phyloP scores from a whole-genome alignment of 2,888 invertebrate genomes.

The Druceiella hillmani region DNA sequence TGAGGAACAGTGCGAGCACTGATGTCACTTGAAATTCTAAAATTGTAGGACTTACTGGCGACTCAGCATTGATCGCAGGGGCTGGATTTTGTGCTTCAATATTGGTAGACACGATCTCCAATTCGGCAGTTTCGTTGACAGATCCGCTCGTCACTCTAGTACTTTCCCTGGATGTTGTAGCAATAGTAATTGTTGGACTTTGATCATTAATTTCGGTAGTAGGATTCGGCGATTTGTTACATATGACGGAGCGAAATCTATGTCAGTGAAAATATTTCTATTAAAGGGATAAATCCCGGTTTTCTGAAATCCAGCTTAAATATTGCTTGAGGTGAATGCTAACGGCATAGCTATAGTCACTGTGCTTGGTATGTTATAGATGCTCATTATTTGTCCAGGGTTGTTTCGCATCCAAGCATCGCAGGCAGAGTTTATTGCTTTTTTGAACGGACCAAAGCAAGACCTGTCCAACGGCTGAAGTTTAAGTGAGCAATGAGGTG shows the following conservation, averaged over 20 bases:
- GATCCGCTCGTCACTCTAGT: no score
- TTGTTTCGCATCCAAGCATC: slow-evolving; percentile 14
- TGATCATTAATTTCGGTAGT: no score
- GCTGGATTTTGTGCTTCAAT: no score
- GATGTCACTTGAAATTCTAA: no score
- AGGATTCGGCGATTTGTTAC: no score
- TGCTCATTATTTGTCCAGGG: slow-evolving; percentile 11
- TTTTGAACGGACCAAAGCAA: no score
- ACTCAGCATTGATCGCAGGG: no score
- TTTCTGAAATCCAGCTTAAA: slow-evolving; percentile 16
- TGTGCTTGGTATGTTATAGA: slow-evolving; percentile 14
- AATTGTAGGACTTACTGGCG: no score
- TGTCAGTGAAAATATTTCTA: slow-evolving; percentile 16
- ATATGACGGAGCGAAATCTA: slow-evolving; percentile 19
- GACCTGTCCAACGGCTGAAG: no score
- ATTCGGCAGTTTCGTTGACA: background rate
- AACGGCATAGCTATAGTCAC: slow-evolving; percentile 7
- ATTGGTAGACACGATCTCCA: background rate
- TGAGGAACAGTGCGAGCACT: no score
- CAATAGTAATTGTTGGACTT: slow-evolving; percentile 6
- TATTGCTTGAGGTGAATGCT: slow-evolving; percentile 14
- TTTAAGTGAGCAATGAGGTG: no score
- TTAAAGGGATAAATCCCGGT: slow-evolving; percentile 19
- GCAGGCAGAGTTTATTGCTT: slow-evolving; percentile 6
- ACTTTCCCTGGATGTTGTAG: background rate